These are phyloP conservation scores for Enteromius mattozi DNA, from an alignment of 2,797 vertebrate genomes.

Conservation along the genomic window DNA sequence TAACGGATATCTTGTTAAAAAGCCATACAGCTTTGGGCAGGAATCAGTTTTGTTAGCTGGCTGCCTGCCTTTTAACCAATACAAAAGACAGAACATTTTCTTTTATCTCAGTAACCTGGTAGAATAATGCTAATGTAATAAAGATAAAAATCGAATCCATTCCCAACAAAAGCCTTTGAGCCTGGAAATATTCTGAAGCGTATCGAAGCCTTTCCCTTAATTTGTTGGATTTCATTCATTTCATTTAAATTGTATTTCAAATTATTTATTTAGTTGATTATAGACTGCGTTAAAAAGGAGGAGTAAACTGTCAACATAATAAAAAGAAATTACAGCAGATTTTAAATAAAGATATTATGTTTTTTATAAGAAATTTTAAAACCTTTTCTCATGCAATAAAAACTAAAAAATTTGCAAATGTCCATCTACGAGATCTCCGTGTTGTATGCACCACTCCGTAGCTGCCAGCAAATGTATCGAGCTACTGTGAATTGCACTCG, in stretches of 20 bases:
- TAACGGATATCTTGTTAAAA: constrained; percentile 33
- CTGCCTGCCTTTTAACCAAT: constrained; percentile 20
- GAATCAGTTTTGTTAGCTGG: constrained; percentile 26
- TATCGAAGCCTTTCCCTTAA: not conserved
- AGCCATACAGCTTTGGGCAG: constrained; percentile 28
- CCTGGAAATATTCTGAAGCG: constrained; percentile 17
- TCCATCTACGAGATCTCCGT: constrained; percentile 21
- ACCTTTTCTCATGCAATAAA: not conserved
- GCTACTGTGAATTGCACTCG: not conserved
- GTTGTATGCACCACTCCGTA: not conserved
- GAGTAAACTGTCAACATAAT: not conserved
- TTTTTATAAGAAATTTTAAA: not conserved
- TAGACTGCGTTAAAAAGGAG: not conserved
- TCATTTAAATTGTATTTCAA: not conserved
- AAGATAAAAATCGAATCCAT: constrained; percentile 46
- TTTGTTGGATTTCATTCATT: not conserved
- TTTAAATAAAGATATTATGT: not conserved
- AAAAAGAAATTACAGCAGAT: not conserved
- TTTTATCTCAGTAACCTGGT: constrained; percentile 40
- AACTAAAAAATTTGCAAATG: not conserved
- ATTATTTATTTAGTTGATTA: not conserved
- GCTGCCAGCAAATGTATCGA: constrained; percentile 25
- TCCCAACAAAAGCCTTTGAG: constrained; percentile 41
- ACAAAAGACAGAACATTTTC: constrained; percentile 18
- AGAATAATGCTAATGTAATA: constrained; percentile 37